phyloP scores from a whole-genome alignment of 2,113 vertebrate genomes.

The Eupsittula cactorum region DNA sequence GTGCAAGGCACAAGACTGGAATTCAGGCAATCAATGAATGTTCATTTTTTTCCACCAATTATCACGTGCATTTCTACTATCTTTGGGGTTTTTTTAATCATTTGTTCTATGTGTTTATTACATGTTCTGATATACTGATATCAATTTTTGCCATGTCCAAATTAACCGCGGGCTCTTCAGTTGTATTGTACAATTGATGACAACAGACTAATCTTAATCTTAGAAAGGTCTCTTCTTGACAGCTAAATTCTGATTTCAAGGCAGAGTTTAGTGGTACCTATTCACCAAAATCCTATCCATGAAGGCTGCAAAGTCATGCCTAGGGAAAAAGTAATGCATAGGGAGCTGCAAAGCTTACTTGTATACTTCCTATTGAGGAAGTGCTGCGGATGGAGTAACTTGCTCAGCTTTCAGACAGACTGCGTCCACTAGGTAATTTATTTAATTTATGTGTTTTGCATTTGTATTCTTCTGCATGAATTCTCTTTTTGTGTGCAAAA shows the following conservation, averaged over 20 bases:
- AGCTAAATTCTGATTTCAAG: not conserved
- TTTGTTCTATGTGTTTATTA: not conserved
- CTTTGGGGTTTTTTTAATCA: not conserved
- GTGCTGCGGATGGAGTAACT: not conserved
- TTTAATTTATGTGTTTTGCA: fast-evolving
- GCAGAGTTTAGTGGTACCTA: not conserved
- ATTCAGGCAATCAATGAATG: not conserved
- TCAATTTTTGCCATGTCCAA: not conserved
- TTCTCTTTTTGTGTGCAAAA: not conserved
- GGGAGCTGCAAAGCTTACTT: not conserved
- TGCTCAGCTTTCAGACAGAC: not conserved
- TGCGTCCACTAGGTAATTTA: too few relatives aligned
- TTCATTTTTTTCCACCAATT: fast-evolving
- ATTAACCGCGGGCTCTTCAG: not conserved
- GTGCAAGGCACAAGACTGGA: fast-evolving
- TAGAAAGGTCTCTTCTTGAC: not conserved
- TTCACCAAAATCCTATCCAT: not conserved
- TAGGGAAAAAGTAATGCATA: not conserved
- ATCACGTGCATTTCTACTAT: not conserved
- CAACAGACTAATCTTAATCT: not conserved
- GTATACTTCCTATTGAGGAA: not conserved
- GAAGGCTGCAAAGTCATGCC: not conserved
- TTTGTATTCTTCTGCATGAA: not conserved
- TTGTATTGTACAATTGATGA: not conserved
- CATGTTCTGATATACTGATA: not conserved